Evolutionary conservation across 2,888 invertebrate genomes (phyloP).

Genomic region (Parnassius glacialis): DNA sequence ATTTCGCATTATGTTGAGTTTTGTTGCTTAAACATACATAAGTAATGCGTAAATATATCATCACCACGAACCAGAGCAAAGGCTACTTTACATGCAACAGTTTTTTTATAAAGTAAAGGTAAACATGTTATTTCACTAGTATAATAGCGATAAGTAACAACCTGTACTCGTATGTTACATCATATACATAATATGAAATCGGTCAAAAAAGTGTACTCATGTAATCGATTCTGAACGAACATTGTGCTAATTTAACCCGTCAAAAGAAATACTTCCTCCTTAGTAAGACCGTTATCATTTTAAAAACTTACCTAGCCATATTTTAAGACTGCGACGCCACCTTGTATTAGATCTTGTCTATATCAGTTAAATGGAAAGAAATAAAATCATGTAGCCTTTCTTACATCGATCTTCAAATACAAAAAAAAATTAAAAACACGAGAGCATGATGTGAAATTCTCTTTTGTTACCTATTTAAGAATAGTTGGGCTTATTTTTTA

Average conservation of each 20-base stretch:
- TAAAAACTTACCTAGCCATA: no score
- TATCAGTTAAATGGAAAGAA: no score
- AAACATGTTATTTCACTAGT: conserved; percentile 6
- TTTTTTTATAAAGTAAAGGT: conserved; percentile 1
- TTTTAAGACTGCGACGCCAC: no score
- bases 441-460: no score
- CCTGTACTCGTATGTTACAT: conserved; percentile 15
- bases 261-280: no score
- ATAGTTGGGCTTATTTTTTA: no score
- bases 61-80: conserved; percentile 5
- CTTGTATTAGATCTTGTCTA: no score
- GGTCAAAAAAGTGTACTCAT: conserved; percentile 11
- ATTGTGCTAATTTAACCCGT: conserved; percentile 10
- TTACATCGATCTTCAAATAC: no score
- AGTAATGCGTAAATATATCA: conserved; percentile 17
- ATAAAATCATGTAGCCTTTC: no score
- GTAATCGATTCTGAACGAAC: conserved; percentile 11
- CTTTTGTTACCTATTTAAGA: no score
- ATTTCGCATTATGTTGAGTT: background rate
- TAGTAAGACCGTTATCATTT: no score
- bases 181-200: conserved; percentile 20
- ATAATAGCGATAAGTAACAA: conserved; percentile 6
- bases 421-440: no score
- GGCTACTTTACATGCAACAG: conserved; percentile 2
- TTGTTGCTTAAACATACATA: background rate